These are phyloP conservation scores for Carettochelys insculpta DNA, from an alignment of 2,113 vertebrate species.

Conservation along the genomic window DNA sequence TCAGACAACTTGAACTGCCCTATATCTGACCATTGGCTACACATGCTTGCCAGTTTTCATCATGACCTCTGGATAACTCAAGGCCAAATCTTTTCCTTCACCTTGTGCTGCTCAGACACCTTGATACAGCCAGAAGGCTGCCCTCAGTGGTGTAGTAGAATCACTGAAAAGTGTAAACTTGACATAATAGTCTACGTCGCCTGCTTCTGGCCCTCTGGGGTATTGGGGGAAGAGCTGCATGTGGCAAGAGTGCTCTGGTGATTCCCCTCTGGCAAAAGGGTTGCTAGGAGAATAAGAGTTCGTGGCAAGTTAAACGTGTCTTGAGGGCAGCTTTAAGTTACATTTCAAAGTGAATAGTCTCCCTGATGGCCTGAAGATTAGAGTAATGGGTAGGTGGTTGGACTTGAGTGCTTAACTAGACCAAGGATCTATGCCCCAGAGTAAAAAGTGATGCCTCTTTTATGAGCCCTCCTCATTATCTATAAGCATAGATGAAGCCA, in stretches of 20 bases:
- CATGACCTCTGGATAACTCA: neutral
- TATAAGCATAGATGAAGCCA: neutral
- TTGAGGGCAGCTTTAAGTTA: neutral
- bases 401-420: neutral
- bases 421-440: neutral
- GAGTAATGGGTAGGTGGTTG: neutral
- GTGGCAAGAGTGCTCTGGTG: neutral
- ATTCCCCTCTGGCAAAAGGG: neutral
- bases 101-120: neutral
- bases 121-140: neutral
- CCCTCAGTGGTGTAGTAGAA: neutral
- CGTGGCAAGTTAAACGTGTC: neutral
- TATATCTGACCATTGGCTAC: neutral
- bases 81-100: neutral
- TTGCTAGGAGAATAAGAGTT: neutral
- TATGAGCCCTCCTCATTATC: neutral
- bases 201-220: neutral
- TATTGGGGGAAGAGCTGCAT: neutral
- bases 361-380: neutral
- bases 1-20: neutral
- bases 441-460: neutral
- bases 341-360: neutral
- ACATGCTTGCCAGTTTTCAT: conserved; percentile 18
- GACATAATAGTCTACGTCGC: neutral
- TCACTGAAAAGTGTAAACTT: neutral